Conservation (phyloP, 2,113 vertebrate genomes). For the Ceratotherium simum region DNA sequence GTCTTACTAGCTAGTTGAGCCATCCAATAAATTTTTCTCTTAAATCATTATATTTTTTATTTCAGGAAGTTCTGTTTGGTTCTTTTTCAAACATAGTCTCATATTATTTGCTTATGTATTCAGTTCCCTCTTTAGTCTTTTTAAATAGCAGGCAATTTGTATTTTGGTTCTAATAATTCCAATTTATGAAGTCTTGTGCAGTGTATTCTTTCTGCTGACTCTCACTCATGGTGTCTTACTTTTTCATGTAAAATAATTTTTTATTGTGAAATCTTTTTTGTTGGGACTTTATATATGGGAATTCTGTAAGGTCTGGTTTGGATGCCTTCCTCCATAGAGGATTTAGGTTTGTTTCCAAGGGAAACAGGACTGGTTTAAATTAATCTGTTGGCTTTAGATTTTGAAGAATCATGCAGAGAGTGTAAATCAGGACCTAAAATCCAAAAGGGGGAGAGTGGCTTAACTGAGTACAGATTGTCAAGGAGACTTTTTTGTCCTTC, state of each 20-base stretch:
- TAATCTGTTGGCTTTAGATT: constrained; percentile 1
- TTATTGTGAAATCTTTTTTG: not conserved
- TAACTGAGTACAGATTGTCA: not conserved
- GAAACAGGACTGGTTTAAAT: not conserved
- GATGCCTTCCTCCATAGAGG: not conserved
- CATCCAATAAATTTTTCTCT: not conserved
- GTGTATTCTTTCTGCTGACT: not conserved
- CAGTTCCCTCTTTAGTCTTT: not conserved
- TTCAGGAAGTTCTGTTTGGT: not conserved
- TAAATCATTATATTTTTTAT: not conserved
- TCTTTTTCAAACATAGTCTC: not conserved
- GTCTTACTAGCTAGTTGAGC: not conserved
- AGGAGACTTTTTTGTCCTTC: not conserved
- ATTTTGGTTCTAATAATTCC: not conserved
- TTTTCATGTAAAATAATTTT: not conserved
- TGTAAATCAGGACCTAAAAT: not conserved
- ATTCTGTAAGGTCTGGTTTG: not conserved
- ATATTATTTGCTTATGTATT: not conserved
- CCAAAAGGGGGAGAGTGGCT: not conserved
- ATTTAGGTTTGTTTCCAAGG: not conserved
- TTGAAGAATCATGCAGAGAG: not conserved
- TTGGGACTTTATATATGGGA: not conserved
- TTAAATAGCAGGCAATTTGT: not conserved
- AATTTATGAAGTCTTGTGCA: not conserved
- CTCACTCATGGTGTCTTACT: not conserved